These are phyloP conservation scores for Drosophila watanabei DNA, from an alignment of 1,140 invertebrate species.

Conservation along the genomic window DNA sequence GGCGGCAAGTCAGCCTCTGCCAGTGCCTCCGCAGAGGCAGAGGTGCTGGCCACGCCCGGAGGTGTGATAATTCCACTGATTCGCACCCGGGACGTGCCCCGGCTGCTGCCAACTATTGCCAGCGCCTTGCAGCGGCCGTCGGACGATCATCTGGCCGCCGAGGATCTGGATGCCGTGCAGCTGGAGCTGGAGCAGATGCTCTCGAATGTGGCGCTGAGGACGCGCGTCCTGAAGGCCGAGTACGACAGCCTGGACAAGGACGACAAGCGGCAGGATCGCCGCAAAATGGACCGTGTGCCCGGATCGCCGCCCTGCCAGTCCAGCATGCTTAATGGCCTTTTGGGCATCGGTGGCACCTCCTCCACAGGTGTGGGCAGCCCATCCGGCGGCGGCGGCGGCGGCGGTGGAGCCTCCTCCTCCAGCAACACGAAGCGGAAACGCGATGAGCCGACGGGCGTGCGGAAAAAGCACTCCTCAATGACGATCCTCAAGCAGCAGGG, in stretches of 20 bases:
- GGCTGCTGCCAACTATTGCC: constrained; percentile 87
- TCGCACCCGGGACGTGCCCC: constrained; percentile 86
- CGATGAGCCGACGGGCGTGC: constrained; percentile 86
- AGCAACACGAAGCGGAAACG: constrained; percentile 86
- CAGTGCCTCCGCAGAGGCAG: constrained; percentile 21
- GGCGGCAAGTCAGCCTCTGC: constrained; percentile 15
- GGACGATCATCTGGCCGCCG: constrained; percentile 90
- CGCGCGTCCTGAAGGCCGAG: constrained; percentile 92
- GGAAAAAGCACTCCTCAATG: constrained; percentile 87
- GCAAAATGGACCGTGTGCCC: constrained; percentile 86
- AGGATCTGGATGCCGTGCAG: constrained; percentile 95
- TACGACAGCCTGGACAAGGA: constrained; percentile 90
- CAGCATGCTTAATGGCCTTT: constrained; percentile 37
- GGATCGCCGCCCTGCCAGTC: constrained; percentile 57
- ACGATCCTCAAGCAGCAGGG: constrained; percentile 86
- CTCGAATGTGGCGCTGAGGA: constrained; percentile 92
- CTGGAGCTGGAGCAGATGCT: constrained; percentile 95
- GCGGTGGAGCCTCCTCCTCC: constrained; percentile 22
- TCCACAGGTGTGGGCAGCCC: constrained; percentile 55
- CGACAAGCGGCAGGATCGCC: constrained; percentile 88
- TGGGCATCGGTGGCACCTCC: constrained; percentile 47
- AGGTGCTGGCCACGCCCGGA: constrained; percentile 46
- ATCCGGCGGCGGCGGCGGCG: constrained; percentile 51
- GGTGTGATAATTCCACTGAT: constrained; percentile 85
- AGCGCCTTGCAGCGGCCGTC: constrained; percentile 87